phyloP scores from a whole-genome alignment of 1,140 invertebrate genomes.

The Sinella curviseta region DNA sequence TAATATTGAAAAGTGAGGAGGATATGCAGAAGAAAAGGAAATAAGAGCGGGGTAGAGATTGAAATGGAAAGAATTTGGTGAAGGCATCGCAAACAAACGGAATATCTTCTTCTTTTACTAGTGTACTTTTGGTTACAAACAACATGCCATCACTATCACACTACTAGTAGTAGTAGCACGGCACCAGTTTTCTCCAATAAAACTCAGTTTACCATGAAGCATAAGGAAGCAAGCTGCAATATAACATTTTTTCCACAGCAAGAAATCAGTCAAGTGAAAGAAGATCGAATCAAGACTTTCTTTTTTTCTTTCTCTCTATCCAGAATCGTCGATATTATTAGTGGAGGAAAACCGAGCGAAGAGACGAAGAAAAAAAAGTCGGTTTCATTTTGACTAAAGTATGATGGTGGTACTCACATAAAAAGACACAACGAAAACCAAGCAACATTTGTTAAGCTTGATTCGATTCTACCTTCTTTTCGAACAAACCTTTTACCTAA shows the following conservation, averaged over 20 bases:
- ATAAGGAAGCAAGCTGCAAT: not conserved
- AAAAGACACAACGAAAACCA: no score
- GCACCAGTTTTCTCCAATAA: not conserved
- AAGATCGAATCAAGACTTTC: slow-evolving; percentile 2
- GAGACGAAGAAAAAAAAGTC: not conserved
- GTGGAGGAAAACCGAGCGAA: no score
- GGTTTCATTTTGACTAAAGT: not conserved
- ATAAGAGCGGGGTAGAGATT: no score
- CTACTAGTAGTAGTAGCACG: slow-evolving; percentile 4
- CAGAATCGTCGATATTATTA: not conserved
- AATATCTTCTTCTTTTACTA: no score
- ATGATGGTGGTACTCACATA: no score
- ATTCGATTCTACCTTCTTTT: not conserved
- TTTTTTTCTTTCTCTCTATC: not conserved
- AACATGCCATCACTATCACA: no score
- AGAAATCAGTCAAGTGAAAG: slow-evolving; percentile 10
- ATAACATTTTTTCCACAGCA: not conserved
- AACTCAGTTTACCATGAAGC: not conserved
- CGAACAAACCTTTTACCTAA: not conserved
- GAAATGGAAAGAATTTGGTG: no score
- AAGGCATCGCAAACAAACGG: no score
- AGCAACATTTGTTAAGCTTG: no score
- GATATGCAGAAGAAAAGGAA: no score
- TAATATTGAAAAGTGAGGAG: no score
- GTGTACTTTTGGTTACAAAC: no score